phyloP scores from a whole-genome alignment of 2,888 invertebrate species.

The Dimorphilus gyrociliatus region DNA sequence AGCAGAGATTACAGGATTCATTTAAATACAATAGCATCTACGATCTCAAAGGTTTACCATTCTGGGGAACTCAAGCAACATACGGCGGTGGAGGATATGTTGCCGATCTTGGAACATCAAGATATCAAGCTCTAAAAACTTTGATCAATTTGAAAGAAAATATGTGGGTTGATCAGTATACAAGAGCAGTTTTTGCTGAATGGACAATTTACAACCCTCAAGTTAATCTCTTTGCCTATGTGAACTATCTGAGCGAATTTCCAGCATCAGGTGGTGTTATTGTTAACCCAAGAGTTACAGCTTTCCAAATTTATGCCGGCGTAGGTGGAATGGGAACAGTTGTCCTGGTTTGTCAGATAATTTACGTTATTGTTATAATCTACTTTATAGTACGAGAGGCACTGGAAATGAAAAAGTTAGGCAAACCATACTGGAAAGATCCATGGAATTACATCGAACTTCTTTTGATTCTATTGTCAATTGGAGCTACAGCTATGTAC shows the following conservation, averaged over 20 bases:
- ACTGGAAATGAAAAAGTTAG: slow-evolving; percentile 5
- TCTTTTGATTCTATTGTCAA: slow-evolving; percentile 23
- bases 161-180: slow-evolving; percentile 11
- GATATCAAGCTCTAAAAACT: slow-evolving; percentile 4
- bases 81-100: slow-evolving; percentile 13
- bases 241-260: slow-evolving; percentile 20
- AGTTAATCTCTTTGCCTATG: slow-evolving; percentile 19
- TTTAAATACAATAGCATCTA: no score
- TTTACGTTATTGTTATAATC: slow-evolving; percentile 9
- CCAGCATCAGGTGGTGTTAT: slow-evolving; percentile 21
- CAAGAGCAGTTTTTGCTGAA: slow-evolving; percentile 11
- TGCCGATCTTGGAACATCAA: slow-evolving; percentile 8
- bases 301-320: slow-evolving; percentile 13
- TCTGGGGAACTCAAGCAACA: slow-evolving; percentile 5
- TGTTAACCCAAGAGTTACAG: slow-evolving; percentile 13
- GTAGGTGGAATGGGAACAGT: slow-evolving; percentile 4
- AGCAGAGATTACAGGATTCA: not conserved
- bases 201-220: slow-evolving; percentile 10
- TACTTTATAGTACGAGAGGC: slow-evolving; percentile 8
- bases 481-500: slow-evolving; percentile 21
- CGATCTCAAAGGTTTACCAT: slow-evolving; percentile 5
- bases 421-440: slow-evolving; percentile 14
- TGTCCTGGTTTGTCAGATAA: slow-evolving; percentile 5
- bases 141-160: slow-evolving; percentile 3
- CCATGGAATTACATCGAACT: slow-evolving; percentile 29